phyloP scores from a whole-genome alignment of 2,888 invertebrate species.

The Dolomedes plantarius region DNA sequence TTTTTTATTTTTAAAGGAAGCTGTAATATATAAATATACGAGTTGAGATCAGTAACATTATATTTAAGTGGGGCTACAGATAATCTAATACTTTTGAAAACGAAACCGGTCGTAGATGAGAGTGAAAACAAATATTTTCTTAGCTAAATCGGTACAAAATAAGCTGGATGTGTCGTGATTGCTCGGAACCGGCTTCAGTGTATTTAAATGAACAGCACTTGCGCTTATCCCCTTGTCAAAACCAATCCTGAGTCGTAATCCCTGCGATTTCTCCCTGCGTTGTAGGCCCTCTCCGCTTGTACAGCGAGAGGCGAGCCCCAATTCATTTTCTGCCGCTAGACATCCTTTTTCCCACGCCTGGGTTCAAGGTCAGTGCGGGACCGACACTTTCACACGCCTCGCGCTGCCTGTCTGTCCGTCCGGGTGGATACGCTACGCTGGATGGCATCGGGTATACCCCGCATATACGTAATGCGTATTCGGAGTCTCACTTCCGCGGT shows the following conservation, averaged over 20 bases:
- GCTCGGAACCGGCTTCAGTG: not conserved
- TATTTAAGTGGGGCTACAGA: too few species aligned
- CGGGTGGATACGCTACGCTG: constrained; percentile 61
- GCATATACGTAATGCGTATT: not conserved
- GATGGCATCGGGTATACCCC: constrained; percentile 32
- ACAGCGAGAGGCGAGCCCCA: constrained; percentile 3
- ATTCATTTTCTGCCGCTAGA: constrained; percentile 31
- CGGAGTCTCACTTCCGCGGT: not conserved
- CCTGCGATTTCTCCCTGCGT: constrained; percentile 1
- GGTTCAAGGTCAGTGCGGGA: constrained; percentile 63
- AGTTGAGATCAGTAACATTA: too few species aligned
- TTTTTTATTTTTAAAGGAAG: too few species aligned
- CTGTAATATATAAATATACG: too few species aligned
- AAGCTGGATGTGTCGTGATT: not conserved
- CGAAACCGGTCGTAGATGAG: not conserved
- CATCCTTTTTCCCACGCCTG: constrained; percentile 67
- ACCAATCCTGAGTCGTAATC: constrained; percentile 6
- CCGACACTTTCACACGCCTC: constrained; percentile 67
- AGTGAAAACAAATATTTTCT: not conserved
- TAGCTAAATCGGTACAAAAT: not conserved
- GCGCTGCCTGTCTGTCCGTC: constrained; percentile 24
- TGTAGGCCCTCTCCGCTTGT: too few species aligned
- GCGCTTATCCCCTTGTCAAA: not conserved
- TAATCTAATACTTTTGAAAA: not conserved
- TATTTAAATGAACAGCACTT: constrained; percentile 8